phyloP scores from a whole-genome alignment of 2,113 vertebrate genomes.

The Ploceus nigricollis region DNA sequence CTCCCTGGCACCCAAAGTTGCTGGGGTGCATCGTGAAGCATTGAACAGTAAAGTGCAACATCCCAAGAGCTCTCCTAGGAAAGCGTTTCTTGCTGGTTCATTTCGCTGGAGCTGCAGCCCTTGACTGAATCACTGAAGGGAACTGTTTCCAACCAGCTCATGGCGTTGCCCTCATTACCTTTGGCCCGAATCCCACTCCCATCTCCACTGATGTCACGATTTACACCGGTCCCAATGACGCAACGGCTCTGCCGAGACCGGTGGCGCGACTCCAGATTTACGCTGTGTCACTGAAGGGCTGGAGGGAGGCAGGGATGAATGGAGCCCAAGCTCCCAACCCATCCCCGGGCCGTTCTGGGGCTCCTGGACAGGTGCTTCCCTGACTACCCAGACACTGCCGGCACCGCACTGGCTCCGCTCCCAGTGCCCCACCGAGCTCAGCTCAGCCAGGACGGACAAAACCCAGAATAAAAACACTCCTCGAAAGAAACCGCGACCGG shows the following conservation, averaged over 20 bases:
- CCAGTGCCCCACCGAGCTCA: background rate
- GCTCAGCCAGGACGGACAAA: background rate
- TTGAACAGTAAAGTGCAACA: background rate
- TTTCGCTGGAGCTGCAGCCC: background rate
- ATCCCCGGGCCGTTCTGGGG: background rate
- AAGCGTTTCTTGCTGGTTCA: background rate
- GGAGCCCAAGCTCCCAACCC: background rate
- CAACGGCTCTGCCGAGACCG: background rate
- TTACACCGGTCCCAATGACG: background rate
- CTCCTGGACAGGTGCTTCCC: background rate
- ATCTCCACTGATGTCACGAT: background rate
- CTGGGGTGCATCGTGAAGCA: background rate
- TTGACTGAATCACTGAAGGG: background rate
- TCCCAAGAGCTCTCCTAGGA: background rate
- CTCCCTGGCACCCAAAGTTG: background rate
- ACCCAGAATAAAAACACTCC: background rate
- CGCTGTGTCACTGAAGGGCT: conserved; percentile 16
- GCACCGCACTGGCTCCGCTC: background rate
- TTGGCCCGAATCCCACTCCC: background rate
- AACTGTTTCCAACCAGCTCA: background rate
- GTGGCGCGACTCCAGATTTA: background rate
- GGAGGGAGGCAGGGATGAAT: background rate
- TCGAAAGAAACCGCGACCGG: background rate
- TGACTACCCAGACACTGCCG: fast-evolving
- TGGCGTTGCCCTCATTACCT: fast-evolving